These are phyloP conservation scores for Neolamprologus variostigma DNA, from an alignment of 2,113 vertebrate genomes.

Conservation along the genomic window DNA sequence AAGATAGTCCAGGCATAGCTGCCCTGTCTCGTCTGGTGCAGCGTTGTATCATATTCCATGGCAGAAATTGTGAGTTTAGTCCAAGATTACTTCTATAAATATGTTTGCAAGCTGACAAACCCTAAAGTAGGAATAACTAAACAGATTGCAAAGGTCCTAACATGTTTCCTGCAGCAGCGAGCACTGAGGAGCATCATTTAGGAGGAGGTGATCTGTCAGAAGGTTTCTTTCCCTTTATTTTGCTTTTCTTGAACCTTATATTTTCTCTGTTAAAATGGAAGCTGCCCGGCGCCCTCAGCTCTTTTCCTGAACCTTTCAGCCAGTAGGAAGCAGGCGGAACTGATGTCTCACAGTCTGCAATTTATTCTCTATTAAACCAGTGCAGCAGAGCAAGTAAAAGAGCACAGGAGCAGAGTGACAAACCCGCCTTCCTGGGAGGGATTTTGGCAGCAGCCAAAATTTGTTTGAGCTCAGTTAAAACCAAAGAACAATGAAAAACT, in stretches of 20 bases:
- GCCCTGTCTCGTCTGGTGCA: background rate
- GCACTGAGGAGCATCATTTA: background rate
- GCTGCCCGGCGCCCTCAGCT: background rate
- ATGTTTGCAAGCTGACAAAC: background rate
- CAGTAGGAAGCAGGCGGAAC: background rate
- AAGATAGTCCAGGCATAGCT: background rate
- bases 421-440: background rate
- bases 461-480: background rate
- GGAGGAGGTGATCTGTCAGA: background rate
- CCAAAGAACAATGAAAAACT: background rate
- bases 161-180: background rate
- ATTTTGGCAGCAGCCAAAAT: background rate
- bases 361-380: background rate
- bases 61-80: background rate
- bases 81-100: background rate
- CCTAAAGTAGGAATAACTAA: background rate
- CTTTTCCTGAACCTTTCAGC: background rate
- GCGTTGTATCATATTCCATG: background rate
- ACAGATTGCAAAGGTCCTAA: background rate
- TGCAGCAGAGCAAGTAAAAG: background rate
- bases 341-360: background rate
- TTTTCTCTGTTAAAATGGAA: background rate
- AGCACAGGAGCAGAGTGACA: background rate
- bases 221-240: background rate
- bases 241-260: background rate